phyloP scores from a whole-genome alignment of 2,888 invertebrate genomes.

The Tipula vernalis region DNA sequence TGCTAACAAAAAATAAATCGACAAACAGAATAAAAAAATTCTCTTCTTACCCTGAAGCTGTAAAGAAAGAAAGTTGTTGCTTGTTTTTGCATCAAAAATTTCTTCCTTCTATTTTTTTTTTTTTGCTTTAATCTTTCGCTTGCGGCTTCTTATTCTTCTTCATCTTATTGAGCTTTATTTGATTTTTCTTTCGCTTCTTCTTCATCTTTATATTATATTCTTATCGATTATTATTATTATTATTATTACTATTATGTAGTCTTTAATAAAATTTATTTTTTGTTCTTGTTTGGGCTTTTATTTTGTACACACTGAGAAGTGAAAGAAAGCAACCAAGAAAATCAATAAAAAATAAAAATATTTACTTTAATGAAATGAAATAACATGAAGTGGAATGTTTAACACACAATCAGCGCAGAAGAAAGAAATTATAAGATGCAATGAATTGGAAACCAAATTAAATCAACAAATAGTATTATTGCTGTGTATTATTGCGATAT shows the following conservation, averaged over 20 bases:
- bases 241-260: not conserved
- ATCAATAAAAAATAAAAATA: not conserved
- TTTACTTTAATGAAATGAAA: not conserved
- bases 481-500: not conserved
- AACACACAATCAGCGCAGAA: not conserved
- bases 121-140: not conserved
- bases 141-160: not conserved
- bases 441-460: not conserved
- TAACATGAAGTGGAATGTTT: not conserved
- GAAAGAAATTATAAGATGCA: not conserved
- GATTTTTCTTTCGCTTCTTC: not conserved
- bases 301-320: not conserved
- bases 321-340: not conserved
- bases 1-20: not conserved
- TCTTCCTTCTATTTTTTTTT: not conserved
- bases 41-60: not conserved
- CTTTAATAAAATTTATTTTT: not conserved
- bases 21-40: not conserved
- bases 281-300: not conserved
- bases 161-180: not conserved
- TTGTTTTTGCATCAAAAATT: not conserved
- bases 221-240: not conserved
- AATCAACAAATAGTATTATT: not conserved
- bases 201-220: not conserved
- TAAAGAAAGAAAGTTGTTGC: not conserved